Evolutionary conservation across 2,888 invertebrate species (phyloP).

Genomic region (Osmoderma eremita): DNA sequence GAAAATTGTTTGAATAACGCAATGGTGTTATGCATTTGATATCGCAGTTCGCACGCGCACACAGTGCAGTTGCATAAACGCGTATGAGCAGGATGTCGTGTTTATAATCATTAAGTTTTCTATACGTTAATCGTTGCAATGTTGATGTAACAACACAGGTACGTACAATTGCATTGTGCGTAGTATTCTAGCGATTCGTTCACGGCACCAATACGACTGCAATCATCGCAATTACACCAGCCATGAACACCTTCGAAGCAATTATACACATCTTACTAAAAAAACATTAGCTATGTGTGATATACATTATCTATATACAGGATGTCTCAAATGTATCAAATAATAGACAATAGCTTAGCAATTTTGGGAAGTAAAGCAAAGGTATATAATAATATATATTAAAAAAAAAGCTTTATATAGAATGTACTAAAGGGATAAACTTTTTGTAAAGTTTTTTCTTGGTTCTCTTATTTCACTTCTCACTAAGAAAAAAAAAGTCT

Average conservation of each 20-base stretch:
- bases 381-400: too few relatives aligned
- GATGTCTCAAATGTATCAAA: not conserved
- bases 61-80: not conserved
- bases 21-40: too few relatives aligned
- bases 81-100: not conserved
- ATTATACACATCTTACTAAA: not conserved
- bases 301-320: not conserved
- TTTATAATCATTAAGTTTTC: conserved; percentile 3
- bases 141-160: conserved; percentile 11
- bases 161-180: conserved; percentile 6
- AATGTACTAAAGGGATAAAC: too few relatives aligned
- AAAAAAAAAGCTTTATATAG: too few relatives aligned
- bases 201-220: conserved; percentile 13
- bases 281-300: too few relatives aligned
- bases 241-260: conserved; percentile 3
- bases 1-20: too few relatives aligned
- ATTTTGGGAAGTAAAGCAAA: not conserved
- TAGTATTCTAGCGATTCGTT: conserved; percentile 7
- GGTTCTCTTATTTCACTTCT: too few relatives aligned
- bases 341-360: not conserved
- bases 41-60: too few relatives aligned
- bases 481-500: too few relatives aligned
- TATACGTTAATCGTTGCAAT: conserved; percentile 5
- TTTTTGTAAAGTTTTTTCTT: conserved; percentile 3
- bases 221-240: conserved; percentile 9